These are phyloP conservation scores for Struthidea cinerea DNA, from an alignment of 2,113 vertebrate genomes.

Conservation along the genomic window DNA sequence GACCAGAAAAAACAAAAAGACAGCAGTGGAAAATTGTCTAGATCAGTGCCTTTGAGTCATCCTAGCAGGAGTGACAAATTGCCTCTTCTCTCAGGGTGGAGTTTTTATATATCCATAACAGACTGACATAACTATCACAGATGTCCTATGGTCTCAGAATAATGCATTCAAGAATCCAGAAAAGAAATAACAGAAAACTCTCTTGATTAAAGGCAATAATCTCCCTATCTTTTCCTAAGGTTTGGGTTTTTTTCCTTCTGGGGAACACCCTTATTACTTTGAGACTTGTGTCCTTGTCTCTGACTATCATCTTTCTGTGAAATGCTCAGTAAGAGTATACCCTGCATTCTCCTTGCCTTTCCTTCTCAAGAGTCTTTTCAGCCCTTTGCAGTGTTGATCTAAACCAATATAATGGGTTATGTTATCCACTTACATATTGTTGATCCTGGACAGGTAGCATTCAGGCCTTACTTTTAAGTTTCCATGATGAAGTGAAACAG, in stretches of 20 bases:
- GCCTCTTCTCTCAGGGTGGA: not conserved
- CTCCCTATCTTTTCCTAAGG: not conserved
- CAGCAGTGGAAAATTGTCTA: not conserved
- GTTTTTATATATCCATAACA: not conserved
- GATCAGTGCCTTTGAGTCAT: not conserved
- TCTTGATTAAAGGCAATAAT: not conserved
- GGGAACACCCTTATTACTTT: not conserved
- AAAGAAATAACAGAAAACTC: not conserved
- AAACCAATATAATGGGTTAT: not conserved
- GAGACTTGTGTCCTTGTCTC: not conserved
- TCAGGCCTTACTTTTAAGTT: not conserved
- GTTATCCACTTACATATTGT: not conserved
- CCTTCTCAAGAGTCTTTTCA: not conserved
- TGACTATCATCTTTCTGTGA: not conserved
- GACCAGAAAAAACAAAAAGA: not conserved
- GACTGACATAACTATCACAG: not conserved
- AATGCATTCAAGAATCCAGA: not conserved
- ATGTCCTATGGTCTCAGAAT: not conserved
- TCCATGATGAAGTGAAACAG: not conserved
- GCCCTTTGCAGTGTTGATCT: not conserved
- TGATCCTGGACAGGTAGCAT: not conserved
- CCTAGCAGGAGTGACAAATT: not conserved
- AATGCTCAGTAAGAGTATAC: not conserved
- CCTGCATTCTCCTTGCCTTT: not conserved
- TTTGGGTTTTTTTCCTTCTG: not conserved